Percentiles rank a stretch among this genome's conserved stretches.
Conservation (phyloP, 92 coral and sea anemone genomes). For the Epizoanthus ramosus region DNA sequence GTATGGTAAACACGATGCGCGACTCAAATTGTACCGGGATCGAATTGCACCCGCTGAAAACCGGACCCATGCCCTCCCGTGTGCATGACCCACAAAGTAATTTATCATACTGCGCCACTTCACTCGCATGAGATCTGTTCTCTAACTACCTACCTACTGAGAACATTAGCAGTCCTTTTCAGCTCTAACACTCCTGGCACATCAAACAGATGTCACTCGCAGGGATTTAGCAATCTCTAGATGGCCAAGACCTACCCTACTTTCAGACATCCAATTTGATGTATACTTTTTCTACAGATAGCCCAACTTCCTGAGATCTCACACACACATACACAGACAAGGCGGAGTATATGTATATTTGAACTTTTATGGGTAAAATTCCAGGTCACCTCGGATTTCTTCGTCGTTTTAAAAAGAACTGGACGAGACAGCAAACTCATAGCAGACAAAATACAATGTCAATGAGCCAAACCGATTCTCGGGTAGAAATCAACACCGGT, state of each 20-base stretch:
- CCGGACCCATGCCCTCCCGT: neutral
- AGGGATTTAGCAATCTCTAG: neutral
- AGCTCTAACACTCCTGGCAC: neutral
- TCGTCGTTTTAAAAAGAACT: too few relatives aligned
- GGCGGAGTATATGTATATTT: neutral
- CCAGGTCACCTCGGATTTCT: too few relatives aligned
- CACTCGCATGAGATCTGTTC: slow-evolving; percentile 22
- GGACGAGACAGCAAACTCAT: too few relatives aligned
- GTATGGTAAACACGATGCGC: slow-evolving; percentile 20
- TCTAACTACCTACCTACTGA: slow-evolving; percentile 4
- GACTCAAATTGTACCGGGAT: neutral
- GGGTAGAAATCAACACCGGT: too few relatives aligned
- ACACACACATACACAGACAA: neutral
- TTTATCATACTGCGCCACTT: neutral
- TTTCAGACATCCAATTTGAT: slow-evolving; percentile 36
- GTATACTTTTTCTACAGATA: neutral
- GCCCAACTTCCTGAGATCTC: neutral
- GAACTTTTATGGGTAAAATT: neutral
- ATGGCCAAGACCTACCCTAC: neutral
- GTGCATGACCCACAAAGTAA: neutral
- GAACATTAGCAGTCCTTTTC: neutral
- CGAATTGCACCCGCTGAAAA: slow-evolving; percentile 6
- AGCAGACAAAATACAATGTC: too few relatives aligned
- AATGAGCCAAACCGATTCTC: too few relatives aligned
- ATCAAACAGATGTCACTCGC: neutral